Percentiles rank a stretch among this genome's conserved stretches.
Evolutionary conservation across 2,888 invertebrate genomes (phyloP).

Genomic region (Chymomyza fuscimana): DNA sequence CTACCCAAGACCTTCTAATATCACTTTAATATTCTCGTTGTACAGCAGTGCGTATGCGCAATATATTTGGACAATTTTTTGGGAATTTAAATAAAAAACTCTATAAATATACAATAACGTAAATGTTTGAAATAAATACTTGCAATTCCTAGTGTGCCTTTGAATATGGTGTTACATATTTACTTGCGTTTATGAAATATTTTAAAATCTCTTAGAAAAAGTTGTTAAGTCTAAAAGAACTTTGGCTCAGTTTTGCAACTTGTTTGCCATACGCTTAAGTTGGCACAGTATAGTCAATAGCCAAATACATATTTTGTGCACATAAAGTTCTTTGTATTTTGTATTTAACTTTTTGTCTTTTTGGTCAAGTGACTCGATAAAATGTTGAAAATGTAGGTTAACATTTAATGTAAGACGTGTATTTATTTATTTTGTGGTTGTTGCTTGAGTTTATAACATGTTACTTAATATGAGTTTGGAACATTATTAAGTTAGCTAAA

Average conservation of each 20-base stretch:
- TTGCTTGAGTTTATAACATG: not conserved
- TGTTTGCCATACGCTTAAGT: not conserved
- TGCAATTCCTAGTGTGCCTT: too few relatives aligned
- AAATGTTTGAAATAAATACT: not conserved
- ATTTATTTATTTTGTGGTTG: not conserved
- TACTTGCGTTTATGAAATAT: not conserved
- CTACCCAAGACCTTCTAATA: not conserved
- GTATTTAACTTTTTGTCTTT: not conserved
- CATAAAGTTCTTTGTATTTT: not conserved
- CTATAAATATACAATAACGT: too few relatives aligned
- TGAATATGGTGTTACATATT: not conserved
- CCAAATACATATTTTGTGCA: not conserved
- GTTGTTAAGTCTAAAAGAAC: too few relatives aligned
- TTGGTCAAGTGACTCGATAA: not conserved
- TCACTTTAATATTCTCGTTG: not conserved
- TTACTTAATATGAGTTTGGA: too few relatives aligned
- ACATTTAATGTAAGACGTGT: too few relatives aligned
- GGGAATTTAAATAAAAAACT: too few relatives aligned
- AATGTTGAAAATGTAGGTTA: not conserved
- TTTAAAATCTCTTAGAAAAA: not conserved
- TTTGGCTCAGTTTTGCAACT: not conserved
- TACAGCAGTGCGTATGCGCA: constrained; percentile 19
- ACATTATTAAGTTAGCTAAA: too few relatives aligned
- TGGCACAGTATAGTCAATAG: not conserved
- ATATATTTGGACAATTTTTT: constrained; percentile 10